Conservation (phyloP, 2,888 invertebrate species). For the Tiliacea aurago region DNA sequence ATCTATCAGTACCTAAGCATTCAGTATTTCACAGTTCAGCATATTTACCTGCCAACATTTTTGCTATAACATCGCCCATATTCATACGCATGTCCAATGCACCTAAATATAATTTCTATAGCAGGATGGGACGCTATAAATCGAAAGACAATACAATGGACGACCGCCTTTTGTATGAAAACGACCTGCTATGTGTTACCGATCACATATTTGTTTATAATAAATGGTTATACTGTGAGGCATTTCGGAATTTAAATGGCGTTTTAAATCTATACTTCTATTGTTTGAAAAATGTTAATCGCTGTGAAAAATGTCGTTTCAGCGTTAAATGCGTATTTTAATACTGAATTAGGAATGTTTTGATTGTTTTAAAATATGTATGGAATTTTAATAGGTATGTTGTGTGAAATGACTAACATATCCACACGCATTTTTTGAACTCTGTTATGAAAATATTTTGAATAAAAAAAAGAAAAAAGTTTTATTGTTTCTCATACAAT, state of each 20-base stretch:
- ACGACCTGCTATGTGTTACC: constrained; percentile 79
- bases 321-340: constrained; percentile 26
- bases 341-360: constrained; percentile 13
- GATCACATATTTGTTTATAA: constrained; percentile 78
- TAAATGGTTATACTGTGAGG: constrained; percentile 59
- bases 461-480: too few species aligned
- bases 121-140: constrained; percentile 74
- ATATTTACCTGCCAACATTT: neutral
- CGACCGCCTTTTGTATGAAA: constrained; percentile 78
- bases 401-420: neutral
- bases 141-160: constrained; percentile 78
- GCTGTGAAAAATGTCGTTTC: constrained; percentile 35
- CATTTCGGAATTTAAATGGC: constrained; percentile 62
- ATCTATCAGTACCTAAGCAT: neutral
- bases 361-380: constrained; percentile 13
- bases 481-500: too few species aligned
- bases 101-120: constrained; percentile 55
- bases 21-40: neutral
- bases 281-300: constrained; percentile 59
- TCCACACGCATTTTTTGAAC: neutral
- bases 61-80: neutral
- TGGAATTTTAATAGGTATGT: neutral
- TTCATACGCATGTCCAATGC: constrained; percentile 28
- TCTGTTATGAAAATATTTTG: neutral
- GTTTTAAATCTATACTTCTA: constrained; percentile 49